Evolutionary conservation across 1,140 invertebrate genomes (phyloP), one percentile per base, ranked within the genome.

Genomic region (Monochamus saltuarius): DNA sequence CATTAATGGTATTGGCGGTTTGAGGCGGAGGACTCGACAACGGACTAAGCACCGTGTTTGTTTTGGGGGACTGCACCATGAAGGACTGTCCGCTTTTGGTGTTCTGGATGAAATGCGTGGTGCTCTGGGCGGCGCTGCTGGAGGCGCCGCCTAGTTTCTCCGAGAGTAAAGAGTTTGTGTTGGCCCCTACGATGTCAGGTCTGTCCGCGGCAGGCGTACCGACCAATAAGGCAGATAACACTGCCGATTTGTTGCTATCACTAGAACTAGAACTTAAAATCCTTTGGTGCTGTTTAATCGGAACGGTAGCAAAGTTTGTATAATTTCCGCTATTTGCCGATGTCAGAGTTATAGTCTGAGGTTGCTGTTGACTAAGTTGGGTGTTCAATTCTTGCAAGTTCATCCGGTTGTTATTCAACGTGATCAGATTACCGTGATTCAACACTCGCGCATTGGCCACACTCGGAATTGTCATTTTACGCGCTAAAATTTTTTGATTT

Each of bases 131-230:
- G 35, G 37, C 19, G 38, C 45, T 54, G 22, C 40, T 57, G 10
- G 80, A 79, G 43, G 81, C 78, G 43, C 80, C 80, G 19, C 80
- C 83, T 34, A 85, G 71, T 62, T 84, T 79, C 67, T 85, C 83
- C 17, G 84, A 72, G 2, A 85, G 66, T 1, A 83, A 76, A 7
- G 82, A 81, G 17, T 78, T 77, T 35, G 79, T 78, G 62, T 82
- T 83, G 34, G 82, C 78, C 50, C 81, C 80, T 56, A 82, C 79
- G 22, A 76, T 74, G 40, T 75, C 72, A 45, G 84, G 80, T 73
- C 82, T 80, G 69, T 85, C 82, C 37, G 85, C 83, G 42, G 85
- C 80, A 39, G 83, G 81, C 39, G 85, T 82, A 43, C 83, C 83
- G 77, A 65, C 67, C 51, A 78, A 47, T 19, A 75, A 58, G 0